These are phyloP conservation scores for Acromyrmex charruanus DNA, from an alignment of 1,140 invertebrate species.

Conservation along the genomic window DNA sequence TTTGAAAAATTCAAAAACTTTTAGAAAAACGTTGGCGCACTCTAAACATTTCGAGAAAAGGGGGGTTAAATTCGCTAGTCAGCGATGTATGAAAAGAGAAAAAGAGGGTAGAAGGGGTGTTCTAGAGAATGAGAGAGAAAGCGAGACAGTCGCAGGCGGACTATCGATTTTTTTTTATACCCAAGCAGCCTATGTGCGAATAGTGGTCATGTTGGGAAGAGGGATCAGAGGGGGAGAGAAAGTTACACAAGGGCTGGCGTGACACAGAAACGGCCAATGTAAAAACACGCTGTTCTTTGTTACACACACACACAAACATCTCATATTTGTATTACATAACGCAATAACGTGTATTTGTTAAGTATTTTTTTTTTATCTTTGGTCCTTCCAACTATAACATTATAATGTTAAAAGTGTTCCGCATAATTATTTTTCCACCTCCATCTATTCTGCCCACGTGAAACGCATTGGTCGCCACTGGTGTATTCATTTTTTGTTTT, in stretches of 20 bases:
- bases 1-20: neutral
- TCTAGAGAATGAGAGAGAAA: slow-evolving; percentile 56
- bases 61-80: slow-evolving; percentile 5
- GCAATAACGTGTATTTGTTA: neutral
- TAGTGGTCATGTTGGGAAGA: slow-evolving; percentile 28
- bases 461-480: neutral
- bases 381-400: neutral
- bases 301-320: neutral
- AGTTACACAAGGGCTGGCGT: slow-evolving; percentile 42
- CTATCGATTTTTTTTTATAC: slow-evolving; percentile 59
- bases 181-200: slow-evolving; percentile 46
- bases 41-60: slow-evolving; percentile 28
- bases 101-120: neutral
- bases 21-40: neutral
- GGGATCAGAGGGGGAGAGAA: slow-evolving; percentile 34
- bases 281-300: slow-evolving; percentile 13
- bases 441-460: neutral
- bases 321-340: slow-evolving; percentile 41
- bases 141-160: slow-evolving; percentile 35
- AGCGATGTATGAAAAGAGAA: slow-evolving; percentile 12
- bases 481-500: slow-evolving; percentile 7
- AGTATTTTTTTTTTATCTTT: neutral
- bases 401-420: neutral
- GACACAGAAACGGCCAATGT: slow-evolving; percentile 50
- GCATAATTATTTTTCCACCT: neutral